phyloP scores from a whole-genome alignment of 2,113 vertebrate species.

The Forbesichthys papilliferus region DNA sequence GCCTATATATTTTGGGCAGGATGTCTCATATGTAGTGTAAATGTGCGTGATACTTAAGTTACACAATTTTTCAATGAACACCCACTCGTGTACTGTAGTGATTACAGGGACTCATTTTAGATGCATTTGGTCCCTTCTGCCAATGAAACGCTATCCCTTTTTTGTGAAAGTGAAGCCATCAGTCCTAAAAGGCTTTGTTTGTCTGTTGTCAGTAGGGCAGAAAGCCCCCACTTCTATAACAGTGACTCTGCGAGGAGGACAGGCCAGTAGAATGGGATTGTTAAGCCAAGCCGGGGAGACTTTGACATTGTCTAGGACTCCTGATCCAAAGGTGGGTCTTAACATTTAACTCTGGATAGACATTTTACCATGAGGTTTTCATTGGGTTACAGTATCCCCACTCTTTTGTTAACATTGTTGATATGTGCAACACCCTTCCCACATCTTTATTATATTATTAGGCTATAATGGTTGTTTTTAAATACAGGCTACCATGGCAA shows the following conservation, averaged over 20 bases:
- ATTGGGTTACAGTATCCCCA: background rate
- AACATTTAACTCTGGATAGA: background rate
- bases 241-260: conserved; percentile 87
- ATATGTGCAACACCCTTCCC: conserved; percentile 9
- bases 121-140: no score
- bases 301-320: conserved; percentile 44
- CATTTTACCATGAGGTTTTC: background rate
- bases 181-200: conserved; percentile 37
- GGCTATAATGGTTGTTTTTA: conserved; percentile 7
- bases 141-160: conserved; percentile 11
- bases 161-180: no score
- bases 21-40: no score
- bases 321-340: conserved; percentile 71
- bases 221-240: conserved; percentile 93
- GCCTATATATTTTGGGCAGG: no score
- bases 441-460: conserved; percentile 9
- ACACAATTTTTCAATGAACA: no score
- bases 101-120: no score
- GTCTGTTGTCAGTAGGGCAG: conserved; percentile 78
- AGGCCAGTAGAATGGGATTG: conserved; percentile 77
- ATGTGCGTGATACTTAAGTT: no score
- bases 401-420: background rate
- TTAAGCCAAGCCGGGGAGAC: conserved; percentile 77
- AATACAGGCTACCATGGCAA: conserved; percentile 40
- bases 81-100: no score